Evolutionary conservation across 2,888 invertebrate genomes (phyloP).

Genomic region (Thereva nobilitata): DNA sequence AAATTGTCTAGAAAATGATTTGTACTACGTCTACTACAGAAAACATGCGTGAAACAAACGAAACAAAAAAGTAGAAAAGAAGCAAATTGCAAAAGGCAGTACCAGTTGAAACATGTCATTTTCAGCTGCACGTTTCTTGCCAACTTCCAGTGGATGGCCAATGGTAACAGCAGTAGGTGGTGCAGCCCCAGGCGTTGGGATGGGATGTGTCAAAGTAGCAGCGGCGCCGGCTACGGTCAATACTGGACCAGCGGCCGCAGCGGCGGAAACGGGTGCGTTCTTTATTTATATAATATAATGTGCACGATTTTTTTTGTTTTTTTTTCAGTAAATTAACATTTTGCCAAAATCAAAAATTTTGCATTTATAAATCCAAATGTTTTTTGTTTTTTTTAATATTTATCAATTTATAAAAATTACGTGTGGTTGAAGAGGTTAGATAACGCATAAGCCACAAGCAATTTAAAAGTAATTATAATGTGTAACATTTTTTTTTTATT

Average conservation of each 20-base stretch:
- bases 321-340: slow-evolving; percentile 24
- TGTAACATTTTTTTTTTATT: slow-evolving; percentile 30
- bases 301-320: slow-evolving; percentile 41
- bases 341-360: slow-evolving; percentile 1
- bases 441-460: slow-evolving; percentile 38
- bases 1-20: too few relatives aligned
- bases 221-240: slow-evolving; percentile 41
- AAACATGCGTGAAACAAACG: slow-evolving; percentile 27
- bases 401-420: slow-evolving; percentile 10
- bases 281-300: slow-evolving; percentile 42
- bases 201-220: slow-evolving; percentile 57
- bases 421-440: slow-evolving; percentile 37
- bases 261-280: slow-evolving; percentile 35
- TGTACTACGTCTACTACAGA: not conserved
- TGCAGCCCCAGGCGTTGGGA: slow-evolving; percentile 60
- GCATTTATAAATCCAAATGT: slow-evolving; percentile 35
- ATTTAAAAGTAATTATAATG: slow-evolving; percentile 37
- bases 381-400: slow-evolving; percentile 26
- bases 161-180: slow-evolving; percentile 65
- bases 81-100: slow-evolving; percentile 57
- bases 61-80: slow-evolving; percentile 38
- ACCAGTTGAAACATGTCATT: slow-evolving; percentile 91
- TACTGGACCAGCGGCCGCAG: slow-evolving; percentile 46
- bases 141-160: slow-evolving; percentile 75
- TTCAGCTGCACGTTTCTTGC: slow-evolving; percentile 93